Base-by-base conservation (phyloP, 2,113 vertebrate genomes). In the Bagarius yarrelli region DNA sequence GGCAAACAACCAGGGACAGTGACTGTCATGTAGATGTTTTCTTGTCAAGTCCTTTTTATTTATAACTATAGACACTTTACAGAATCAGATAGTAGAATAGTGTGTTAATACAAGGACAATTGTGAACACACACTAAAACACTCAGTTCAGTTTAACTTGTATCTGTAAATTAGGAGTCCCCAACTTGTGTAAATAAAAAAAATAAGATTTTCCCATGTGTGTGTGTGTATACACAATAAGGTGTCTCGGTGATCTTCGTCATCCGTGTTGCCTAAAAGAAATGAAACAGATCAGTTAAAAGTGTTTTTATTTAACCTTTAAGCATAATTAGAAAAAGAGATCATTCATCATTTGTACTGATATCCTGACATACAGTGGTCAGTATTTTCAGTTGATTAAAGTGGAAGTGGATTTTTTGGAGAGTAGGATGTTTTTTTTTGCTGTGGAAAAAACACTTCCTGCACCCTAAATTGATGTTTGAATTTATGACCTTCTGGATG, bases 361-460 rank as follows among this genome's bases (percentile, higher is more conserved):
- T n/a, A 16, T 70, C 44, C n/a, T 21, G 47, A 18, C 12, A 66
- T 5, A 36, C 40, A 52, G n/a, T 71, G n/a, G 25, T 11, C n/a
- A 27, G 25, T 71, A 50, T 50, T 52, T 71, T 71, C 66, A 71
- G 6, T 71, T 70, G 27, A 50, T 50, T 71, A 25, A 50, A 30
- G n/a, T n/a, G n/a, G n/a, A n/a, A n/a, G n/a, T n/a, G n/a, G n/a
- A n/a, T n/a, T n/a, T n/a, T n/a, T n/a, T n/a, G n/a, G n/a, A 50
- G 69, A 25, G 69, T 71, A 71, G 44, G n/a, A 30, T 71, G 13
- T 13, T 71, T 4, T 14, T 71, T 25, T 25, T 30, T 25, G 27
- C 27, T 71, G 69, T 19, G 21, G 15, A 6, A 6, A 6, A n/a
- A 72, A 53, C 27, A 4, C 50, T 3, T 32, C 19, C n/a, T 71